Evolutionary conservation across 2,113 vertebrate species (phyloP), one percentile per base, ranked within the genome.

Genomic region (Xerus inauris): DNA sequence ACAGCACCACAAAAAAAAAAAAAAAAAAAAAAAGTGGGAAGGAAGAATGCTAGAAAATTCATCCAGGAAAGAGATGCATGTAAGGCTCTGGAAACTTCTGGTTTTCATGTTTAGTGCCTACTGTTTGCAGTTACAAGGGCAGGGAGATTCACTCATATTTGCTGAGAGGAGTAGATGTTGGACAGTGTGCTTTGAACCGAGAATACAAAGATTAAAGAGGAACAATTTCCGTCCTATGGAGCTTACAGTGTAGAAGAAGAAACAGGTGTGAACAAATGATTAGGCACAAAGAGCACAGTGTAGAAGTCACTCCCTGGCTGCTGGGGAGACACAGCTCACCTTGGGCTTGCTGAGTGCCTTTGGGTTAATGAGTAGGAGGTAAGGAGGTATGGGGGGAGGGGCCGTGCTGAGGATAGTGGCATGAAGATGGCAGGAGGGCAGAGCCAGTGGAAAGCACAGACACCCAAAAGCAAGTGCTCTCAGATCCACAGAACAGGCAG

Each of bases 41-140:
- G 54, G 75, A 86, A 89, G 13, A 57, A 54, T 57, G 42, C 88
- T 51, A 40, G 81, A 45, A 80, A 83, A 87, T n/a, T 42, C 42
- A 45, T 75, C 45, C 0, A 0, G 16, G n/a, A 71, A 42, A 69
- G 11, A 35, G 6, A 24, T 28, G 28, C 22, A 13, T 51, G 30
- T 64, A 76, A 65, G 77, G 12, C 45, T 30, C 69, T 94, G 30
- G 79, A 85, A n/a, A 57, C 5, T 14, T 80, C 92, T 47, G 62
- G 7, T 69, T 69, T 84, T 62, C 20, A 20, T 6, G 1, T 83
- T 79, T 49, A 84, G 51, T 30, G 30, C 73, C 76, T 87, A 8
- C 64, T 87, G 67, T 87, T 84, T 85, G 12, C 49, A 77, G 62
- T 20, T 67, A 40, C 47, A 10, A 12, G 30, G 35, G 30, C n/a